phyloP scores from a whole-genome alignment of 2,113 vertebrate genomes.

The Irena cyanogastra region DNA sequence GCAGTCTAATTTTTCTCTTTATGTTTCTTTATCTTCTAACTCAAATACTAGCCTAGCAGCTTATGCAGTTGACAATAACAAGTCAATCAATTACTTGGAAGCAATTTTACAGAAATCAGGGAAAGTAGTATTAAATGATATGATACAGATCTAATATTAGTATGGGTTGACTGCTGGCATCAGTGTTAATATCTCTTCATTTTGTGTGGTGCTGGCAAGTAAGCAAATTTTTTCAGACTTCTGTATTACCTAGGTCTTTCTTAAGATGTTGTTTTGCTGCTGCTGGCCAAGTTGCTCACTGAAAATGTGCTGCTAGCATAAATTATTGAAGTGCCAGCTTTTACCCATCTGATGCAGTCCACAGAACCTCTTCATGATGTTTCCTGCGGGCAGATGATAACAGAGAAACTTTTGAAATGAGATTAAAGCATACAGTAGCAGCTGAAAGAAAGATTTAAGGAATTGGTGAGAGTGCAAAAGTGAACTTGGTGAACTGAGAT shows the following conservation, averaged over 20 bases:
- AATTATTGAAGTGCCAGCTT: constrained; percentile 41
- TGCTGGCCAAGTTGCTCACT: background rate
- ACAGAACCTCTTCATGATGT: background rate
- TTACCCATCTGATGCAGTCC: constrained; percentile 10
- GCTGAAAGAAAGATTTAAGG: background rate
- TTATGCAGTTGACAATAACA: background rate
- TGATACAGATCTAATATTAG: background rate
- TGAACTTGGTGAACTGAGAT: background rate
- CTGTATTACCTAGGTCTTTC: background rate
- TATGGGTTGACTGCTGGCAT: background rate
- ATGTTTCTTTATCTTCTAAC: background rate
- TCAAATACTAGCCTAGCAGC: background rate
- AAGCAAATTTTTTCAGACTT: background rate
- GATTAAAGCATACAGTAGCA: background rate
- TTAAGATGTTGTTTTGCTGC: background rate
- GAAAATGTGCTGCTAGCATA: constrained; percentile 19
- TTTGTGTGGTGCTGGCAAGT: background rate
- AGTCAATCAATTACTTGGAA: background rate
- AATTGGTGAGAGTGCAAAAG: background rate
- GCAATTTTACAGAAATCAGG: background rate
- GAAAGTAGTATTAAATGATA: background rate
- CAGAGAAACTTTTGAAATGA: constrained; percentile 10
- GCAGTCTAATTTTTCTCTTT: background rate
- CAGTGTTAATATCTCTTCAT: background rate
- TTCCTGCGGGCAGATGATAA: constrained; percentile 3